A percentile compares a stretch with the other conserved stretches of the same genome.
These are phyloP conservation scores for Lacerta bilineata DNA, from an alignment of 2,797 vertebrate genomes.

Conservation along the genomic window DNA sequence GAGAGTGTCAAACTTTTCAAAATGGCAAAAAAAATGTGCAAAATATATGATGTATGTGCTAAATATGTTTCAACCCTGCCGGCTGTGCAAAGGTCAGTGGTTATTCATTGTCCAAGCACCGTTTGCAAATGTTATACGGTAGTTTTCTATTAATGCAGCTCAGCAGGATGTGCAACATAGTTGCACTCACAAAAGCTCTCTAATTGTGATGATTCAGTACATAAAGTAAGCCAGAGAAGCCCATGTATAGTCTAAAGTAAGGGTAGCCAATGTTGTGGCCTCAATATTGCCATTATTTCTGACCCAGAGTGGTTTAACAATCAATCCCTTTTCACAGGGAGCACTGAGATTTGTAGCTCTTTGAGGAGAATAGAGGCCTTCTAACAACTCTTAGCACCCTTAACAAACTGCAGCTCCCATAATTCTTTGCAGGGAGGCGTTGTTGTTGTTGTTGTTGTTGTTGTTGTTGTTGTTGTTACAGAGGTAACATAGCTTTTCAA, in stretches of 20 bases:
- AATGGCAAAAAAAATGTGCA: slow-evolving; percentile 15
- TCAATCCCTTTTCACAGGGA: too few relatives aligned
- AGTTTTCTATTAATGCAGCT: slow-evolving; percentile 27
- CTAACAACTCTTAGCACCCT: too few relatives aligned
- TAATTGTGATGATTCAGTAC: slow-evolving; percentile 12
- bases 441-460: too few relatives aligned
- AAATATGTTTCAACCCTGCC: slow-evolving; percentile 15
- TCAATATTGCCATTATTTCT: too few relatives aligned
- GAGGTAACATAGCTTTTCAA: too few relatives aligned
- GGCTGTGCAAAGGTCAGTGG: not conserved
- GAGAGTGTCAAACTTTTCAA: slow-evolving; percentile 14
- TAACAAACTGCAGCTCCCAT: too few relatives aligned
- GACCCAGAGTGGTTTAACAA: too few relatives aligned
- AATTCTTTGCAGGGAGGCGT: too few relatives aligned
- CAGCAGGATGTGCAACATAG: not conserved
- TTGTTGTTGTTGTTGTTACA: too few relatives aligned
- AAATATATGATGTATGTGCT: not conserved
- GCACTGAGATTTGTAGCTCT: too few relatives aligned
- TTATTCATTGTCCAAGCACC: slow-evolving; percentile 14
- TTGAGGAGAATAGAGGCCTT: too few relatives aligned
- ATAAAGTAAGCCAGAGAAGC: slow-evolving; percentile 3
- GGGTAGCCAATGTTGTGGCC: too few relatives aligned
- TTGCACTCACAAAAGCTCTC: slow-evolving; percentile 12
- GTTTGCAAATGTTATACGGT: slow-evolving; percentile 23
- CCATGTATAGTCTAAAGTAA: not conserved